Evolutionary conservation across 1,140 invertebrate genomes (phyloP), one percentile per base, ranked within the genome.

Genomic region (Ips typographus): DNA sequence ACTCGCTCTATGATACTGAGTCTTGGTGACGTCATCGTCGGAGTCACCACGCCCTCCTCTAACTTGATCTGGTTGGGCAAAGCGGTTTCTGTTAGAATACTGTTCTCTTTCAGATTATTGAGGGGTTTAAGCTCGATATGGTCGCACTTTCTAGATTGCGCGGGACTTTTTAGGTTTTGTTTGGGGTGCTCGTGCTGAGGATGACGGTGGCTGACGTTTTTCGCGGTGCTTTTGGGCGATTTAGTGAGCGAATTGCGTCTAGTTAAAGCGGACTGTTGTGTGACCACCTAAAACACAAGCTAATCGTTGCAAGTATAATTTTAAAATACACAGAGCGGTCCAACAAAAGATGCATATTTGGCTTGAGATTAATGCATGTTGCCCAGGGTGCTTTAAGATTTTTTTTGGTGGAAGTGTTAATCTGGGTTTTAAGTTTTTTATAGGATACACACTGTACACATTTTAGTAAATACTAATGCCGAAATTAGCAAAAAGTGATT

Each of bases 161-260:
- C 71, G 8, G 75, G 75, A 64, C 72, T 72, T 68, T 77, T 74
- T 37, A 72, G 56, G 62, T 73, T 73, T 49, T 73, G 63, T 55
- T 74, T 73, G 36, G 71, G 72, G 70, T 71, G 57, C 56, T 61
- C 39, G 4, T 62, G 6, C 4, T 71, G 51, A 60, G 62, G 43
- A 36, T 60, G 70, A 44, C 65, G 73, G 72, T 56, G 69, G 22
- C 70, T 74, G 22, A 22, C 22, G 22, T 22, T 22, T 61, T 63
- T 62, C 68, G 55, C 66, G 70, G 72, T 58, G 65, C 49, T 72
- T 74, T 59, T 68, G 65, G 56, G 65, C 7, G 73, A 69, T 58
- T 73, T 73, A 56, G 73, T 72, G 59, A 79, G 71, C 1, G 79
- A 80, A 68, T 80, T 80, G 43, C 77, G 76, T 37, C 79, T 74